Conservation (phyloP, 2,113 vertebrate species). For the Ibidorhyncha struthersii region DNA sequence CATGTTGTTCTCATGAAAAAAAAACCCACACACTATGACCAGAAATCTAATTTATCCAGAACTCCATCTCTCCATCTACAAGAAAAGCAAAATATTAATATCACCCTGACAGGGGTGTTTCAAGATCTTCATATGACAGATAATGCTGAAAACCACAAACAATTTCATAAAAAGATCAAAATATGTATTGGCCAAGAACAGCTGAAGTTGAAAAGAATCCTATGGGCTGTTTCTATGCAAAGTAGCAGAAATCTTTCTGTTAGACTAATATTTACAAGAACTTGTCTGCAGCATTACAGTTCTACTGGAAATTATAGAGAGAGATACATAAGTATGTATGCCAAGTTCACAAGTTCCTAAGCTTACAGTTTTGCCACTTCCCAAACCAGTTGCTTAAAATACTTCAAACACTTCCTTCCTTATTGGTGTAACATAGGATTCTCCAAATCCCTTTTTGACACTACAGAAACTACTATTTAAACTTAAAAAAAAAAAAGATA, state of each 20-base stretch:
- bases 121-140: background rate
- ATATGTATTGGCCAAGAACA: background rate
- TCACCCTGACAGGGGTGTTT: background rate
- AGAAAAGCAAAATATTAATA: background rate
- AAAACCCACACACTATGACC: fast-evolving
- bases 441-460: background rate
- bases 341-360: background rate
- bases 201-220: background rate
- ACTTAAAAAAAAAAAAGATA: background rate
- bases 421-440: background rate
- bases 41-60: background rate
- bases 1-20: background rate
- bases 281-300: background rate
- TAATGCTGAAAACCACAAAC: background rate
- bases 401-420: background rate
- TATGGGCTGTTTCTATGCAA: background rate
- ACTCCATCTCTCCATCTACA: background rate
- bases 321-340: too few relatives aligned
- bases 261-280: background rate
- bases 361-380: background rate
- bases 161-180: background rate
- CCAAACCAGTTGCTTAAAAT: background rate
- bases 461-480: background rate
- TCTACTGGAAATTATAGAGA: background rate
- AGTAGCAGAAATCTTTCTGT: background rate